Percentiles rank a stretch among this genome's conserved stretches.
Evolutionary conservation across 1,140 invertebrate genomes (phyloP).

Genomic region (Lasioglossum baleicum): DNA sequence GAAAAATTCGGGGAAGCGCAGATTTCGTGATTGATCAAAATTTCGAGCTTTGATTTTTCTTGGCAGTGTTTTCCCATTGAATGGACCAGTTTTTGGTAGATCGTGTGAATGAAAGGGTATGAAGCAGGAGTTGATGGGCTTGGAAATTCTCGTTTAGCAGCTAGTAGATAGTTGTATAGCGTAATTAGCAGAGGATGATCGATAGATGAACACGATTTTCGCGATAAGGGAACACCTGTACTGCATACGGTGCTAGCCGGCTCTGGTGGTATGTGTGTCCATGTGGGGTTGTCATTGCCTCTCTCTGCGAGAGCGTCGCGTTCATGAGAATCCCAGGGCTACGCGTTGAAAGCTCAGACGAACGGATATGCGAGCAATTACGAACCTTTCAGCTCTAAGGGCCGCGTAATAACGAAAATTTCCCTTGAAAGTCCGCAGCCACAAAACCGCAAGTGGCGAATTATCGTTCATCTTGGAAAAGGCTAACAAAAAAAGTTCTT

Average conservation of each 20-base stretch:
- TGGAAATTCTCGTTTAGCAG: no score
- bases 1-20: no score
- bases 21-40: no score
- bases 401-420: not conserved
- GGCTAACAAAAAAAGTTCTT: not conserved
- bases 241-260: slow-evolving; percentile 73
- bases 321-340: not conserved
- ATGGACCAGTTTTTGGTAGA: no score
- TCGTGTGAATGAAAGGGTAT: no score
- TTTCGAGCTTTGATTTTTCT: no score
- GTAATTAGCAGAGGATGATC: not conserved
- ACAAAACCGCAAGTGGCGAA: not conserved
- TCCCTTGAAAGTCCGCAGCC: not conserved
- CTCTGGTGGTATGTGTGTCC: slow-evolving; percentile 74
- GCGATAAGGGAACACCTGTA: slow-evolving; percentile 34
- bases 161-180: no score
- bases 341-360: not conserved
- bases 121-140: no score
- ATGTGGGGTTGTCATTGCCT: slow-evolving; percentile 73
- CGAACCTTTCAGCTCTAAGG: not conserved
- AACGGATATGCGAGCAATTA: not conserved
- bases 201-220: slow-evolving; percentile 1
- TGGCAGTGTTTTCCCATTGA: no score
- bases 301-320: not conserved
- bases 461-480: not conserved